Evolutionary conservation across 2,113 vertebrate species (phyloP).

Genomic region (Archilochus colubris): DNA sequence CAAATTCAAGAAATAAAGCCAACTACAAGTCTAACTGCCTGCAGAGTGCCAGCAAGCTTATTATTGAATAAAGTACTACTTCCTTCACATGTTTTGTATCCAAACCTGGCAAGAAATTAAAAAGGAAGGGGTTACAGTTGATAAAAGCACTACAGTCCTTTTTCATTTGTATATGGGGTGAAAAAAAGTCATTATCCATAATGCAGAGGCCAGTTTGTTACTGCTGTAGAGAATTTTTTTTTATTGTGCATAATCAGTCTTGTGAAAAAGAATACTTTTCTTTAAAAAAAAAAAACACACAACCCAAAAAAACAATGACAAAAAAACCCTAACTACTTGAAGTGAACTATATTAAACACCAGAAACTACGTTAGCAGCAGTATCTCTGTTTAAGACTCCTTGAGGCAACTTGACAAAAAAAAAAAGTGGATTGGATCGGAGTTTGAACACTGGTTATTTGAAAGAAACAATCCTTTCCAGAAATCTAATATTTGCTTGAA

Average conservation of each 20-base stretch:
- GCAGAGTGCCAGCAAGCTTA: not conserved
- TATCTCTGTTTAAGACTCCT: not conserved
- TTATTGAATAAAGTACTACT: not conserved
- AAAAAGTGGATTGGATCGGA: not conserved
- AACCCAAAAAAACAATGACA: not conserved
- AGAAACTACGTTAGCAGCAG: not conserved
- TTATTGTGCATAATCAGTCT: not conserved
- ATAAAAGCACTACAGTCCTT: not conserved
- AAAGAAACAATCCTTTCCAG: slow-evolving; percentile 1
- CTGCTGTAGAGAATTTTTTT: not conserved
- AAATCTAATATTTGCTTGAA: slow-evolving; percentile 40
- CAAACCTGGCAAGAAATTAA: not conserved
- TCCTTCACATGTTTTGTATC: not conserved
- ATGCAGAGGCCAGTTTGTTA: not conserved
- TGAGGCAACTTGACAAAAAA: not conserved
- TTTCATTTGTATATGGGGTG: not conserved
- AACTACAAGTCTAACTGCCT: not conserved
- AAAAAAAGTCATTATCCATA: not conserved
- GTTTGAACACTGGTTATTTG: not conserved
- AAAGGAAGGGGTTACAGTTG: not conserved
- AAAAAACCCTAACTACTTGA: not conserved
- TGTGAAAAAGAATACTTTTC: not conserved
- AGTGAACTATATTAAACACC: not conserved
- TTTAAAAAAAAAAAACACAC: not conserved
- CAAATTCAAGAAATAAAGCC: not conserved